A percentile compares a stretch with the other conserved stretches of the same genome.
Conservation (phyloP, 2,113 vertebrate genomes). For the Pedionomus torquatus region DNA sequence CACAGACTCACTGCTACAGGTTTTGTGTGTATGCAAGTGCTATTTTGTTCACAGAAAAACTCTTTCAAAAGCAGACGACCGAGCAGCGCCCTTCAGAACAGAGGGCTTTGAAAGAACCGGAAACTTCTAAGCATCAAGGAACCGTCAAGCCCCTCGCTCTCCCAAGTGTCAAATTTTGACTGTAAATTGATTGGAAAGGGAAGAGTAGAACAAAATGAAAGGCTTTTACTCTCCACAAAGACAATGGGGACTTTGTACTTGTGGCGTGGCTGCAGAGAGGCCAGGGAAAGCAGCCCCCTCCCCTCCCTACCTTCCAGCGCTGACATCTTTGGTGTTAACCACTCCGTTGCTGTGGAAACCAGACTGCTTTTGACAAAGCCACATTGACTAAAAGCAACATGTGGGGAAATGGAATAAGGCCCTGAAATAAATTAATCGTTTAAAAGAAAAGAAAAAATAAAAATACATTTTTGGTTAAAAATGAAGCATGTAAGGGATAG, state of each 20-base stretch:
- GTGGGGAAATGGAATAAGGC: constrained; percentile 49
- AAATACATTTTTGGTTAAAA: not conserved
- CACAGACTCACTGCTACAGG: not conserved
- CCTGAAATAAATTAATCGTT: constrained; percentile 27
- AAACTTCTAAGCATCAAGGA: constrained; percentile 12
- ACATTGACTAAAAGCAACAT: constrained; percentile 65
- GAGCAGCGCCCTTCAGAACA: not conserved
- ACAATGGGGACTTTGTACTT: constrained; percentile 58
- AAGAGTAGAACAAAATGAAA: constrained; percentile 13
- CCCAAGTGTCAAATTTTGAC: constrained; percentile 29
- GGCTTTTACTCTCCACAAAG: constrained; percentile 27
- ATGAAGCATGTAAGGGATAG: not conserved
- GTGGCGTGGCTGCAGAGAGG: constrained; percentile 40
- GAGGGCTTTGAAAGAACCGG: constrained; percentile 12
- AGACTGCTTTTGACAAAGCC: constrained; percentile 63
- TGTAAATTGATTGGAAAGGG: constrained; percentile 44
- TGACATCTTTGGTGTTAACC: constrained; percentile 61
- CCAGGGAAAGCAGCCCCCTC: constrained; percentile 22
- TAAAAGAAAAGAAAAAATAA: not conserved
- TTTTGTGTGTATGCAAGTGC: not conserved
- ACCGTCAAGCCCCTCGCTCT: not conserved
- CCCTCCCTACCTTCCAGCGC: constrained; percentile 45
- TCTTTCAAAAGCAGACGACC: not conserved
- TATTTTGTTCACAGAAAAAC: not conserved
- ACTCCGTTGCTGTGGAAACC: constrained; percentile 61